These are phyloP conservation scores for Ochotona princeps DNA, from an alignment of 2,113 vertebrate species.

Conservation along the genomic window DNA sequence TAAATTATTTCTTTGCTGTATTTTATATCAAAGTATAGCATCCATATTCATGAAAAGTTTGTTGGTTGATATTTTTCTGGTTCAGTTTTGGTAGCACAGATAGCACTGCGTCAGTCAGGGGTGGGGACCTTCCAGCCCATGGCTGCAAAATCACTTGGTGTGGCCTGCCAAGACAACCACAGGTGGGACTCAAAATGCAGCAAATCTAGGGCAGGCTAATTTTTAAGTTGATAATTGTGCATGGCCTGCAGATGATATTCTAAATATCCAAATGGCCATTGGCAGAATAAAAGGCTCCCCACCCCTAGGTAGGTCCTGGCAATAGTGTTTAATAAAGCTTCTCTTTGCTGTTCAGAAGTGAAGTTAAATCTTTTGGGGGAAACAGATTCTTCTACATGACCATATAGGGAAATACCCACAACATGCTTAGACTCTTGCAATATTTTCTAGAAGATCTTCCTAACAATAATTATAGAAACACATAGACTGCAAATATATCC, in stretches of 20 bases:
- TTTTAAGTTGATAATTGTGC: too few relatives aligned
- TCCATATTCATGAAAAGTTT: neutral
- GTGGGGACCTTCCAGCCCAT: too few relatives aligned
- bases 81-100: constrained; percentile 21
- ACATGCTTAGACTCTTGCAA: neutral
- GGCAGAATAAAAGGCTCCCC: too few relatives aligned
- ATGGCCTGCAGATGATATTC: too few relatives aligned
- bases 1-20: neutral
- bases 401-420: neutral
- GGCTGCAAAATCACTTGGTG: too few relatives aligned
- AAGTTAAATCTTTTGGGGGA: constrained; percentile 32
- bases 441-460: constrained; percentile 23
- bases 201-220: too few relatives aligned
- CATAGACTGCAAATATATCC: constrained; percentile 10
- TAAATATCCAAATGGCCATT: too few relatives aligned
- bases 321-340: neutral
- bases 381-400: constrained; percentile 7
- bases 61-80: neutral
- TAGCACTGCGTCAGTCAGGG: neutral
- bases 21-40: neutral
- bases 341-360: constrained; percentile 49
- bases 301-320: neutral
- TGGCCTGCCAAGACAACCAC: too few relatives aligned
- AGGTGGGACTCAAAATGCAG: too few relatives aligned
- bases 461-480: constrained; percentile 34